These are phyloP conservation scores for Atethmia centrago DNA, from an alignment of 2,888 invertebrate species.

Conservation along the genomic window DNA sequence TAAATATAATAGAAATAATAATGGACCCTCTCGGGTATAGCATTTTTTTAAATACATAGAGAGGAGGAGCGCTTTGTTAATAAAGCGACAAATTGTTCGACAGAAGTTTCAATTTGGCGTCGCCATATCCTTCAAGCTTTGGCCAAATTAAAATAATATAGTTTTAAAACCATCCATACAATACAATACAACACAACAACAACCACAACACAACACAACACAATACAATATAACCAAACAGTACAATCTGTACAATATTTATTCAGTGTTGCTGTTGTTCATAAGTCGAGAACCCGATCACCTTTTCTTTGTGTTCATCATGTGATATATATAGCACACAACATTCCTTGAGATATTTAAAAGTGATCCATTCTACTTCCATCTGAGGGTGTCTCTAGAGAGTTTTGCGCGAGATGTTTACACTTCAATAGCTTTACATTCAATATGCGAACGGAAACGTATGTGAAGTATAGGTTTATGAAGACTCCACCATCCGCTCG, in stretches of 20 bases:
- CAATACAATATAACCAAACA: too few species aligned
- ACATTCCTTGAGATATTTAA: slow-evolving; percentile 9
- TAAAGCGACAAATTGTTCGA: too few species aligned
- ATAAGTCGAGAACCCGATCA: slow-evolving; percentile 21
- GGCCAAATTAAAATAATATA: neutral
- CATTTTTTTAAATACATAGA: too few species aligned
- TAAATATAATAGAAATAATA: too few species aligned
- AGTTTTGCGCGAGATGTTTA: slow-evolving; percentile 18
- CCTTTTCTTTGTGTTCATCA: slow-evolving; percentile 17
- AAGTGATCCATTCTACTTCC: slow-evolving; percentile 38
- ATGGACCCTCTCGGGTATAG: too few species aligned
- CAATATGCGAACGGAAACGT: neutral
- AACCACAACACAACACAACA: too few species aligned
- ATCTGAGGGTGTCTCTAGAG: slow-evolving; percentile 21
- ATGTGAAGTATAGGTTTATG: too few species aligned
- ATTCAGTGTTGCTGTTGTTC: neutral
- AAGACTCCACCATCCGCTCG: too few species aligned
- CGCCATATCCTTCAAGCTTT: neutral
- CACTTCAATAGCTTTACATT: slow-evolving; percentile 1
- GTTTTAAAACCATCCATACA: neutral
- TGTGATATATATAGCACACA: too few species aligned
- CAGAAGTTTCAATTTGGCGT: neutral
- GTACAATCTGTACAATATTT: neutral
- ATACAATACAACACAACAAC: too few species aligned
- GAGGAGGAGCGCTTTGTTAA: too few species aligned